Evolutionary conservation across 2,888 invertebrate genomes (phyloP).

Genomic region (Helleia helle): DNA sequence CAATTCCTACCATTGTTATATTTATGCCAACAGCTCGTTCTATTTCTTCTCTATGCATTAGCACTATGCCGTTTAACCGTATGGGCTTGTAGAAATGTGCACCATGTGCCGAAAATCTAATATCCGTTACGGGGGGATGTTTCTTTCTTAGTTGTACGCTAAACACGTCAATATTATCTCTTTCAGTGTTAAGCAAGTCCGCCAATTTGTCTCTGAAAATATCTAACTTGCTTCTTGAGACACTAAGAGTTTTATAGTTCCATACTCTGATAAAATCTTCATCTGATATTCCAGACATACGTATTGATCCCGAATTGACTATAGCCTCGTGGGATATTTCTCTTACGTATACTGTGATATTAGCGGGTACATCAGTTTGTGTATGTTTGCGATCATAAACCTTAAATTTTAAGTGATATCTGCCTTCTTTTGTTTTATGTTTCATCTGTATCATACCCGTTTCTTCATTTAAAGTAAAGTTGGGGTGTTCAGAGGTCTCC

Average conservation of each 20-base stretch:
- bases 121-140: constrained; percentile 91
- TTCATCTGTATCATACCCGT: constrained; percentile 97
- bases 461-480: constrained; percentile 91
- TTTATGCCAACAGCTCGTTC: constrained; percentile 95
- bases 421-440: constrained; percentile 92
- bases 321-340: constrained; percentile 97
- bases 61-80: constrained; percentile 92
- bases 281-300: constrained; percentile 94
- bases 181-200: constrained; percentile 86
- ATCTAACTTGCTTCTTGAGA: constrained; percentile 91
- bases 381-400: constrained; percentile 96
- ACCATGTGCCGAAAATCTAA: constrained; percentile 95
- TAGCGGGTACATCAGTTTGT: constrained; percentile 95
- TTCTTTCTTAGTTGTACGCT: constrained; percentile 93
- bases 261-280: constrained; percentile 97
- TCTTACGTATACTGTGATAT: constrained; percentile 94
- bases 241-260: constrained; percentile 91
- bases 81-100: constrained; percentile 97
- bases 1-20: constrained; percentile 98
- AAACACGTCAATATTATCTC: constrained; percentile 95
- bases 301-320: constrained; percentile 93
- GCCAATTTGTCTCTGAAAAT: constrained; percentile 91
- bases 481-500: constrained; percentile 89
- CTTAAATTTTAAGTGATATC: constrained; percentile 85
- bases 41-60: constrained; percentile 95